Evolutionary conservation across 2,888 invertebrate genomes (phyloP).

Genomic region (Lottia gigantea): DNA sequence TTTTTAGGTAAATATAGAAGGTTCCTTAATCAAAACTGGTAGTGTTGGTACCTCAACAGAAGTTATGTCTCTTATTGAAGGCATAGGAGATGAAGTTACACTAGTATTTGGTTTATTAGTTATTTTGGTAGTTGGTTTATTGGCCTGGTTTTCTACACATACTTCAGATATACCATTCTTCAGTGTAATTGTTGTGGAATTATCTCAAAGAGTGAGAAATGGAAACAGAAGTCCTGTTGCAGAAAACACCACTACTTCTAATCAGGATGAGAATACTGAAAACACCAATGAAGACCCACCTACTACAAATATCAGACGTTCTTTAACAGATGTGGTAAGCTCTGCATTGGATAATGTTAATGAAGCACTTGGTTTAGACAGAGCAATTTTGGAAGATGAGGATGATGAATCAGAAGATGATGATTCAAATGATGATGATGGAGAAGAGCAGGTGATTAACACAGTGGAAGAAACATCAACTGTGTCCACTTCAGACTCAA

Average conservation of each 20-base stretch:
- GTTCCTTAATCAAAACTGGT: not conserved
- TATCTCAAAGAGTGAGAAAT: constrained; percentile 34
- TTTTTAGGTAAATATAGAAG: not conserved
- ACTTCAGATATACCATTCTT: constrained; percentile 75
- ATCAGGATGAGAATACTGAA: not conserved
- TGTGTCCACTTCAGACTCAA: not conserved
- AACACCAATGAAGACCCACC: not conserved
- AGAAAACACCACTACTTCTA: constrained; percentile 1
- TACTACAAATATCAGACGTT: not conserved
- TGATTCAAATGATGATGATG: not conserved
- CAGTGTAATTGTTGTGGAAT: constrained; percentile 56
- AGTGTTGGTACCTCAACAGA: not conserved
- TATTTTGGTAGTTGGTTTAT: constrained; percentile 71
- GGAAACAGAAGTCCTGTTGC: not conserved
- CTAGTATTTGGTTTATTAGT: constrained; percentile 77
- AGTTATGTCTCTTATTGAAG: constrained; percentile 77
- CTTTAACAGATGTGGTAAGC: not conserved
- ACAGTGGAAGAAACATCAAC: not conserved
- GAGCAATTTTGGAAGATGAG: constrained; percentile 3
- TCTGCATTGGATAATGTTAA: constrained; percentile 5
- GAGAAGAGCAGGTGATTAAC: not conserved
- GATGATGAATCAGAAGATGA: not conserved
- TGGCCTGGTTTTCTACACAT: constrained; percentile 84
- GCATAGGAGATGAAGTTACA: constrained; percentile 85
- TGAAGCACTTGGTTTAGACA: constrained; percentile 9